phyloP scores from a whole-genome alignment of 2,797 vertebrate species.

The Chelonia mydas region DNA sequence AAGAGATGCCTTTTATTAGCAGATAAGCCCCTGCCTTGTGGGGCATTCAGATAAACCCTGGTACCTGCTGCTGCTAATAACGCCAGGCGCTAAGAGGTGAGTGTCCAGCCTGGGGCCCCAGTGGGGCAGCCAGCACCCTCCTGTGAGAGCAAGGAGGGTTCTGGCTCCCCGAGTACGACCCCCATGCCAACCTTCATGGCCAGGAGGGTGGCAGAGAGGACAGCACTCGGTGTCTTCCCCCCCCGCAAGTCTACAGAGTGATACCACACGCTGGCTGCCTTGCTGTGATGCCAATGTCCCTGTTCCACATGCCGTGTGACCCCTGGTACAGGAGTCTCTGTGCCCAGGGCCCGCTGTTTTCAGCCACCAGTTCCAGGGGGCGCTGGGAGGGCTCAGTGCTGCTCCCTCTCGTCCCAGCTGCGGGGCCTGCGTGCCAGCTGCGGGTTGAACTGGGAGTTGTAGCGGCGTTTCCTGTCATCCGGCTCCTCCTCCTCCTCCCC shows the following conservation, averaged over 20 bases:
- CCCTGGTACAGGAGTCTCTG: not conserved
- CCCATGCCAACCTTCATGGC: not conserved
- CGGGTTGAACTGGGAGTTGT: constrained; percentile 91
- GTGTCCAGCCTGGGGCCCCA: too few species aligned
- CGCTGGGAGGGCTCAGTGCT: not conserved
- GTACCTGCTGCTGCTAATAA: too few species aligned
- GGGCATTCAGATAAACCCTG: not conserved
- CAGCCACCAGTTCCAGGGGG: not conserved
- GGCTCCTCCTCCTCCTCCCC: constrained; percentile 53
- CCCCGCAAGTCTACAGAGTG: not conserved
- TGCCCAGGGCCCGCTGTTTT: not conserved
- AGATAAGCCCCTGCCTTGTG: not conserved
- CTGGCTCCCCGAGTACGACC: not conserved
- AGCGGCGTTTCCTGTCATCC: constrained; percentile 85
- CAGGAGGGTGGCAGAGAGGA: not conserved
- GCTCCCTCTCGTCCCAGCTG: constrained; percentile 47
- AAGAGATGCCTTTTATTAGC: not conserved
- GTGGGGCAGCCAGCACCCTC: not conserved
- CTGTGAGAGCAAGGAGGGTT: not conserved
- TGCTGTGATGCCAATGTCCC: not conserved
- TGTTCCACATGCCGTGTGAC: not conserved
- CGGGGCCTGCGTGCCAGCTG: constrained; percentile 86
- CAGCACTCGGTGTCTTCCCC: not conserved
- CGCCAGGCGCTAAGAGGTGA: accelerated
- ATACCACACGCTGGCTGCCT: not conserved